phyloP scores from a whole-genome alignment of 1,140 invertebrate species.

The Nixonia krombeini region DNA sequence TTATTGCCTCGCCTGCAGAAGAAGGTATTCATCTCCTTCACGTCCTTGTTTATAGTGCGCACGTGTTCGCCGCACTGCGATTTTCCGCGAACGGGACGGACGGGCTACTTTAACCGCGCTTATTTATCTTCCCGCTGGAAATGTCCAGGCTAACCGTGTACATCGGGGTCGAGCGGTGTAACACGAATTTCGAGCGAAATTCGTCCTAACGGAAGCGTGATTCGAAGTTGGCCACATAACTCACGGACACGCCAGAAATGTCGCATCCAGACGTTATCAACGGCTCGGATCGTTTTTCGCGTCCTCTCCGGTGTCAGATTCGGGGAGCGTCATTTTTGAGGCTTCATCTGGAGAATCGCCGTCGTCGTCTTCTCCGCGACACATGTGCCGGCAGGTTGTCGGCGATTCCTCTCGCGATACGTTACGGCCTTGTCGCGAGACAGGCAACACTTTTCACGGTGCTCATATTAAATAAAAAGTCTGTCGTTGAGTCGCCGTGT shows the following conservation, averaged over 20 bases:
- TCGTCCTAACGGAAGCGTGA: slow-evolving; percentile 13
- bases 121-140: slow-evolving; percentile 49
- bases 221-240: slow-evolving; percentile 43
- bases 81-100: slow-evolving; percentile 33
- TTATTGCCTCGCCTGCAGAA: slow-evolving; percentile 26
- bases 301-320: slow-evolving; percentile 1
- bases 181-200: slow-evolving; percentile 41
- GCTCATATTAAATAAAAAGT: slow-evolving; percentile 13
- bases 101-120: slow-evolving; percentile 34
- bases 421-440: neutral
- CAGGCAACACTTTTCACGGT: slow-evolving; percentile 6
- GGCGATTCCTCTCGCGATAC: neutral
- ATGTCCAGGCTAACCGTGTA: slow-evolving; percentile 33
- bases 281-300: slow-evolving; percentile 4
- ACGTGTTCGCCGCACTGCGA: slow-evolving; percentile 17
- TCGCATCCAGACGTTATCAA: slow-evolving; percentile 28
- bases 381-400: slow-evolving; percentile 2
- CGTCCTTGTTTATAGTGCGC: slow-evolving; percentile 30
- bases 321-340: neutral
- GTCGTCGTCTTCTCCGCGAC: slow-evolving; percentile 8
- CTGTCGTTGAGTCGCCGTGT: neutral
- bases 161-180: slow-evolving; percentile 36
- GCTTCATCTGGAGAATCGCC: too few species aligned
- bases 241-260: slow-evolving; percentile 35
- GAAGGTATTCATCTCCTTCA: slow-evolving; percentile 21